Conservation (phyloP, 2,113 vertebrate species). For the Sylvia atricapilla region DNA sequence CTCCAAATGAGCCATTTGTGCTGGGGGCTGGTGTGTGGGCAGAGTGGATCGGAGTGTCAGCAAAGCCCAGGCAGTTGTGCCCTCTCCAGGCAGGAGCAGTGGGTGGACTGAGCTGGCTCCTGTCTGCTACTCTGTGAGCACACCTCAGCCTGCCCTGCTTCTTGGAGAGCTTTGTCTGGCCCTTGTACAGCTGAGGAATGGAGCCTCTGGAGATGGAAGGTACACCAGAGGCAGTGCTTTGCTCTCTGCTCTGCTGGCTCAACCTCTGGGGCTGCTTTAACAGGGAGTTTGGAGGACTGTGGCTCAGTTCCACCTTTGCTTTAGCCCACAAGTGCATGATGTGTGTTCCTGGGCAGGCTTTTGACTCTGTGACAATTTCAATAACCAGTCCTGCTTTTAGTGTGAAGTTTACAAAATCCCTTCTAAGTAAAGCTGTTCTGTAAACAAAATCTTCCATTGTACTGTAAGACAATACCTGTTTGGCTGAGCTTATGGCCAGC, state of each 20-base stretch:
- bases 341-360: neutral
- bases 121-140: fast-evolving
- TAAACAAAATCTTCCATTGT: neutral
- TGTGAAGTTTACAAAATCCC: neutral
- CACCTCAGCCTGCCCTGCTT: neutral
- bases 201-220: neutral
- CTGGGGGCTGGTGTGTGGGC: neutral
- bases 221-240: neutral
- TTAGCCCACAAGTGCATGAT: neutral
- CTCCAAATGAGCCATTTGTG: fast-evolving
- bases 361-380: neutral
- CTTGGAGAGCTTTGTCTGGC: neutral
- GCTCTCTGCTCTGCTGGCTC: neutral
- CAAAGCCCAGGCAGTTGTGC: neutral
- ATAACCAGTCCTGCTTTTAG: neutral
- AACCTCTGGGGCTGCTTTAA: neutral
- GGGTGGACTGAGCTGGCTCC: fast-evolving
- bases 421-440: neutral
- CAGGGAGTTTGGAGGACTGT: neutral
- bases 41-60: neutral
- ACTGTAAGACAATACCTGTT: neutral
- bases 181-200: neutral
- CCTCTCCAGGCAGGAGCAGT: fast-evolving
- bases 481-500: slow-evolving; percentile 31
- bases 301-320: neutral